Evolutionary conservation across 2,113 vertebrate species (phyloP), one percentile per base, ranked within the genome.

Genomic region (Oryctolagus cuniculus): DNA sequence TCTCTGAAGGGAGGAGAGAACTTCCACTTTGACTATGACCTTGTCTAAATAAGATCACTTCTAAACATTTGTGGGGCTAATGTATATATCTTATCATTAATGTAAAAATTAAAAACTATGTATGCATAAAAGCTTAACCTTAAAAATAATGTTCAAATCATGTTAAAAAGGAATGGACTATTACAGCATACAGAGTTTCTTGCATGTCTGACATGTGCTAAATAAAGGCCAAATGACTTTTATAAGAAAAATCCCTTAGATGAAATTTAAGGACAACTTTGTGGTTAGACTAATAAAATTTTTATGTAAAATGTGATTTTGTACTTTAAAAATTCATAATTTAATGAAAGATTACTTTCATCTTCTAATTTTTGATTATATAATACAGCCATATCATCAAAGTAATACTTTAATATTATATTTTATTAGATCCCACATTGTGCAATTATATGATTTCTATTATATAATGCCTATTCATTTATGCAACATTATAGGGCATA

Each of bases 251-350:
- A 70, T 27, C 2, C 4, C 53, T 5, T 17, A 36, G 44, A 75
- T 67, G 6, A 75, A 75, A 80, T 29, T 58, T 70, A 95, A 81
- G 73, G 44, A 70, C 21, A 80, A 16, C 44, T 66, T 24, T 1
- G 6, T 80, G 19, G n/a, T 25, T 66, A 5, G 44, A 73, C 24
- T 34, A 75, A 67, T 22, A 86, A 61, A 19, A 53, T n/a, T 92
- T 78, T 88, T 77, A 61, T 49, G 10, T 38, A 70, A 78, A 49
- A 12, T 89, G 12, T 0, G 81, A 22, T 53, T 79, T 6, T 89
- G 4, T 91, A 75, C 44, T 81, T 36, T 83, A 69, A 55, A 51
- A 90, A 55, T 89, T 66, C n/a, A 72, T 64, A 75, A 86, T 91
- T 92, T 92, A 31, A 64, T 64, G 10, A 36, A 61, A 4, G 22